phyloP scores from a whole-genome alignment of 2,888 invertebrate species.

The Phalera bucephala region DNA sequence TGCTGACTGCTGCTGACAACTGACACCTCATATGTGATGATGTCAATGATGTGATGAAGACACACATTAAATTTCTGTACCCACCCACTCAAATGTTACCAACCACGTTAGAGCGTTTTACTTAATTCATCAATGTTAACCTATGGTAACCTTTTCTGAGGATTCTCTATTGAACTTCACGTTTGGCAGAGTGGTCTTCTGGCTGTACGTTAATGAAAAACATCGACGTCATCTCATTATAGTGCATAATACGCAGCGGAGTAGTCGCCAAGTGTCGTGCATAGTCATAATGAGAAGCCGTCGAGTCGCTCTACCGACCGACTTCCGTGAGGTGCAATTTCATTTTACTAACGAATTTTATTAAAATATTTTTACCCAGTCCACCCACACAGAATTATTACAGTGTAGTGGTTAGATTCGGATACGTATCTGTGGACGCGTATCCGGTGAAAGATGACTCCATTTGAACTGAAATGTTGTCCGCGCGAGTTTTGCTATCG shows the following conservation, averaged over 20 bases:
- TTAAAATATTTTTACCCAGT: conserved; percentile 56
- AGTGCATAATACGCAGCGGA: conserved; percentile 8
- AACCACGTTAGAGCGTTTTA: too few species aligned
- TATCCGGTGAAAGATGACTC: neutral
- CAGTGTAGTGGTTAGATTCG: conserved; percentile 3
- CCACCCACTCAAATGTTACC: too few species aligned
- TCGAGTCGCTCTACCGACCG: conserved; percentile 23
- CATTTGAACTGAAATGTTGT: neutral
- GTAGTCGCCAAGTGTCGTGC: conserved; percentile 8
- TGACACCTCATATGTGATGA: too few species aligned
- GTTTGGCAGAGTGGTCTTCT: too few species aligned
- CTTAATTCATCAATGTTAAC: too few species aligned
- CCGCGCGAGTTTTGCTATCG: neutral
- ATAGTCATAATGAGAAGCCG: conserved; percentile 13
- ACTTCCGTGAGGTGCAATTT: conserved; percentile 44
- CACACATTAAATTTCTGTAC: too few species aligned
- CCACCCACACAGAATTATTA: conserved; percentile 51
- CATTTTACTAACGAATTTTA: conserved; percentile 48
- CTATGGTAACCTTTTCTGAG: too few species aligned
- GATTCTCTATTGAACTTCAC: too few species aligned
- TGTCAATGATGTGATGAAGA: too few species aligned
- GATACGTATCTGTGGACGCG: neutral
- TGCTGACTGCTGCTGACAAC: too few species aligned
- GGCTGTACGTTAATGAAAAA: too few species aligned
- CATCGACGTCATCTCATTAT: conserved; percentile 20